Evolutionary conservation across 2,888 invertebrate genomes (phyloP), one percentile per base, ranked within the genome.

Genomic region (Netelia virgata): DNA sequence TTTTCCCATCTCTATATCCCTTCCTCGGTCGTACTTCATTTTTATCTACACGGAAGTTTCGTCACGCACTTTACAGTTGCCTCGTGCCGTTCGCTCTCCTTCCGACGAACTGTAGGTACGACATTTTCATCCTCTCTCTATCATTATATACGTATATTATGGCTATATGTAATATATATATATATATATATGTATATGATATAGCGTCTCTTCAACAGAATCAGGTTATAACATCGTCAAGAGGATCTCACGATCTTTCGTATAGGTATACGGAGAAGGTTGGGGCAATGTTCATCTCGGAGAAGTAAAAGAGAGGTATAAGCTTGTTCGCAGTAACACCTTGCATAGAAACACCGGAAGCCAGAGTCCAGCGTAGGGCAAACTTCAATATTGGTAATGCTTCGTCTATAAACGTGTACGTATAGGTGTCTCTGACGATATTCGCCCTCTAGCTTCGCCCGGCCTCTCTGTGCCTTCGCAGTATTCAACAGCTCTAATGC

Each of bases 311-410:
- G 64, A 36, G 64, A 36, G 41, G 28, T 47, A 16, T 47, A 41
- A 70, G 50, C 50, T 69, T 61, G 36, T 36, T 8, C 36, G 36
- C 1, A 36, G 36, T 36, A 36, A 36, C 36, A 36, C 36, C 66
- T 63, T 36, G 36, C n/a, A 61, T 18, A 47, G 47, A 59, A 47
- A 69, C 18, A 61, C 61, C 50, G 69, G 61, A 70, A 77, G 77
- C 68, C 61, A 68, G 18, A 14, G 16, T 6, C 50, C 14, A 11
- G 55, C 43, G 5, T 18, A 28, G 59, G 61, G 36, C 47, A 59
- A 61, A 61, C 69, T 77, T 23, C 50, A 76, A 69, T 69, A 77
- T 77, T 61, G 57, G 28, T 20, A 43, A 76, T 43, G 66, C 66
- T 66, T 18, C 43, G 64, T 66, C 20, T 5, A 53, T n/a, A 53